phyloP scores from a whole-genome alignment of 1,140 invertebrate genomes.

The Aplysia californica region DNA sequence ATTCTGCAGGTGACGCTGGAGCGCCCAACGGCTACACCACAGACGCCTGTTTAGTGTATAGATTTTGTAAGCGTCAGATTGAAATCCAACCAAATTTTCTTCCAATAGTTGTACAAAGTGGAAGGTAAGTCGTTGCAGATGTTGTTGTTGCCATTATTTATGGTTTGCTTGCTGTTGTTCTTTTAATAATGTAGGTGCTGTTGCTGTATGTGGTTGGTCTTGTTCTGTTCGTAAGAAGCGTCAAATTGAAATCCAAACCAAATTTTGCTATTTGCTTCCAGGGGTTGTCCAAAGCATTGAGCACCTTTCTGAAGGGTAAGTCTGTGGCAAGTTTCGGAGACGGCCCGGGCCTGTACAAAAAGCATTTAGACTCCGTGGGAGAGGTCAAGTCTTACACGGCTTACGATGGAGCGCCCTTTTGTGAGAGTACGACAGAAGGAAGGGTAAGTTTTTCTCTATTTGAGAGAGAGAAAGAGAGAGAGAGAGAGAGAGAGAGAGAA shows the following conservation, averaged over 20 bases:
- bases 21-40: too few species aligned
- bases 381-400: conserved; percentile 32
- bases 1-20: too few species aligned
- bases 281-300: conserved; percentile 26
- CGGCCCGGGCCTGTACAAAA: conserved; percentile 41
- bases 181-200: neutral
- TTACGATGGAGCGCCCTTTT: conserved; percentile 42
- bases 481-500: neutral
- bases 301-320: conserved; percentile 31
- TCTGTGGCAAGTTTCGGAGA: conserved; percentile 40
- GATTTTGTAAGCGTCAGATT: too few species aligned
- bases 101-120: too few species aligned
- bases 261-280: too few species aligned
- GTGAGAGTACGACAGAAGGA: conserved; percentile 24
- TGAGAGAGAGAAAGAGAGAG: neutral
- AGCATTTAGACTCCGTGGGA: conserved; percentile 27
- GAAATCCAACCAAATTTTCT: too few species aligned
- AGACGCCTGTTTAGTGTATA: too few species aligned
- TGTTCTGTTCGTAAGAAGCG: too few species aligned
- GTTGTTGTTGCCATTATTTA: neutral
- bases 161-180: neutral
- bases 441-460: conserved; percentile 4
- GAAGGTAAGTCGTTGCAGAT: neutral
- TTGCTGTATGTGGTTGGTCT: too few species aligned
- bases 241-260: too few species aligned